Evolutionary conservation across 2,888 invertebrate species (phyloP), one percentile per base, ranked within the genome.

Genomic region (Phaonia tiefii): DNA sequence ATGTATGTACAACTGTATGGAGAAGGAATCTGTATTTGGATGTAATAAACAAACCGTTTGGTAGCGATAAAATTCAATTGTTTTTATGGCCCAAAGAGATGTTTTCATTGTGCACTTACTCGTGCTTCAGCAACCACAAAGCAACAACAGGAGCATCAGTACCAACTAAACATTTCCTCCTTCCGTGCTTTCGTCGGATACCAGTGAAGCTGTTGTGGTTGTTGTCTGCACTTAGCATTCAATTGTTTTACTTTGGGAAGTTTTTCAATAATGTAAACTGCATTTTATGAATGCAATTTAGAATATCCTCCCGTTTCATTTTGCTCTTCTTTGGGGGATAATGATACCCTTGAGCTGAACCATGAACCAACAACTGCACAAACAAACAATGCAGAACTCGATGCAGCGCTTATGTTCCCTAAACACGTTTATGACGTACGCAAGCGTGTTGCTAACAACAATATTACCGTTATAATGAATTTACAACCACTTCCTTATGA

Each of bases 241-340:
- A 77, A 67, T 72, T 77, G 77, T 77, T 77, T 72, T 58, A 67
- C 77, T 72, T 60, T 77, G 72, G 66, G 49, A 77, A 51, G 51
- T 63, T 58, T 49, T 58, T 44, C 66, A 60, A 67, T 73, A 54
- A 72, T 72, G 22, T 58, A 67, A 79, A 74, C 73, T 69, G 70
- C 69, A 65, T 74, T 79, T 79, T 79, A 74, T 79, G 70, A 79
- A 79, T 74, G 78, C 70, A 74, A 79, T 79, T 79, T 74, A 44
- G 49, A 25, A 56, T 79, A 63, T 39, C 5, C 63, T 65, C 39
- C 51, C 37, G 67, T 15, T 65, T 73, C 60, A 31, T 73, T 66
- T 69, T 54, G 56, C 58, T 70, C 56, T 70, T 70, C 70, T 70
- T 70, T 71, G 65, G 72, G 74, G 39, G 63, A 66, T 74, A 79